These are phyloP conservation scores for Corythucha ciliata DNA, from an alignment of 2,888 invertebrate genomes.

Conservation along the genomic window DNA sequence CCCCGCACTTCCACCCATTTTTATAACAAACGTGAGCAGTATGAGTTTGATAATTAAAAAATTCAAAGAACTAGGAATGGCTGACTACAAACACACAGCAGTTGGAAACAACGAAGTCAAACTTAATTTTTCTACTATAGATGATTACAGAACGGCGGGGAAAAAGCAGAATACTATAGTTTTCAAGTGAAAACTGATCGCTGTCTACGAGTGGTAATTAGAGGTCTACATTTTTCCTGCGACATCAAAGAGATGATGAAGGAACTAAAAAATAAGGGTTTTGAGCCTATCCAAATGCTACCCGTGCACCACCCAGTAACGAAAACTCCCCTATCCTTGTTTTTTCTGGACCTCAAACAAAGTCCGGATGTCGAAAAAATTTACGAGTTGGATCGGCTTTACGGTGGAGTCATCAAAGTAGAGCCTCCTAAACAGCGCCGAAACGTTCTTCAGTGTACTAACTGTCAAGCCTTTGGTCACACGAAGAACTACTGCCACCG, in stretches of 20 bases:
- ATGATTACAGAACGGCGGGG: too few relatives aligned
- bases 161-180: constrained; percentile 13
- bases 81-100: too few relatives aligned
- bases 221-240: constrained; percentile 9
- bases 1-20: too few relatives aligned
- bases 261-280: constrained; percentile 9
- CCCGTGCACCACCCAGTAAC: constrained; percentile 10
- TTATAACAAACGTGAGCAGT: too few relatives aligned
- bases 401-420: constrained; percentile 10
- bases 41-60: too few relatives aligned
- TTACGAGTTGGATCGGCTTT: constrained; percentile 10
- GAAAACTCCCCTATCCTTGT: constrained; percentile 9
- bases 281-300: too few relatives aligned
- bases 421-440: constrained; percentile 14
- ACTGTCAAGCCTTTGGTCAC: constrained; percentile 11
- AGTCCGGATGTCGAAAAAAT: constrained; percentile 8
- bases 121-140: too few relatives aligned
- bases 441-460: constrained; percentile 7
- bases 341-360: constrained; percentile 12
- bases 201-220: constrained; percentile 13
- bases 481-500: constrained; percentile 5
- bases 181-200: constrained; percentile 14
- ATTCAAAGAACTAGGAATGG: too few relatives aligned
- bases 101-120: too few relatives aligned
- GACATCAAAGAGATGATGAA: constrained; percentile 9